These are phyloP conservation scores for Caenorhabditis zanzibari DNA, from an alignment of 2,888 invertebrate genomes.

Conservation along the genomic window DNA sequence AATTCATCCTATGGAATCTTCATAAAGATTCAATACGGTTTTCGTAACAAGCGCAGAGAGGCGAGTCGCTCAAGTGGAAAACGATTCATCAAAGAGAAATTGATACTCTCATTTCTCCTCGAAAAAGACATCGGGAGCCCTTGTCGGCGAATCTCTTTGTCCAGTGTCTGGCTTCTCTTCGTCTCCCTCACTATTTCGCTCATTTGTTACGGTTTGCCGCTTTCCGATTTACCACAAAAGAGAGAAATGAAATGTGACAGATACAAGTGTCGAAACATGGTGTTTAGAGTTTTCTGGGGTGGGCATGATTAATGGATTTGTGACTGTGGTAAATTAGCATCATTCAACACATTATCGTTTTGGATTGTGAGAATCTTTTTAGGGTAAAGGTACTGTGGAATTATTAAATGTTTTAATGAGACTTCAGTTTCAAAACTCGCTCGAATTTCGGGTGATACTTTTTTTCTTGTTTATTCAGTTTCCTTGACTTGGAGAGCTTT, in stretches of 20 bases:
- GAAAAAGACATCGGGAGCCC: slow-evolving; percentile 23
- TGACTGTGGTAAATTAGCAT: not conserved
- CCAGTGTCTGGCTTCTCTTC: slow-evolving; percentile 24
- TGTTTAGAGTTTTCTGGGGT: not conserved
- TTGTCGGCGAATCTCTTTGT: slow-evolving; percentile 56
- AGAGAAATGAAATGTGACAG: slow-evolving; percentile 29
- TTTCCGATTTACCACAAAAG: slow-evolving; percentile 58
- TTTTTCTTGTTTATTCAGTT: not conserved
- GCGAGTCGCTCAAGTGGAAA: slow-evolving; percentile 53
- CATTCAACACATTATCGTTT: not conserved
- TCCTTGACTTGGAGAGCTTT: no score
- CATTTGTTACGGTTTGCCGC: slow-evolving; percentile 58
- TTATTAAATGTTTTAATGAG: no score
- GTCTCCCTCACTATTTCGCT: slow-evolving; percentile 14
- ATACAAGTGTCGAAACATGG: slow-evolving; percentile 25
- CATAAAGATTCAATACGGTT: slow-evolving; percentile 8
- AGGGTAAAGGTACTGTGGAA: not conserved
- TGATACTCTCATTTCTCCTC: slow-evolving; percentile 51
- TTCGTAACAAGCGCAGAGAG: slow-evolving; percentile 13
- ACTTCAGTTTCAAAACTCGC: no score
- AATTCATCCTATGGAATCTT: slow-evolving; percentile 3
- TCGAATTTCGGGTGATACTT: not conserved
- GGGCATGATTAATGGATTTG: slow-evolving; percentile 14
- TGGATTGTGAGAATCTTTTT: not conserved
- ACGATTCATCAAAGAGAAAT: slow-evolving; percentile 30